A percentile compares a stretch with the other conserved stretches of the same genome.
Conservation (phyloP, 2,797 vertebrate species). For the Falco concolor region DNA sequence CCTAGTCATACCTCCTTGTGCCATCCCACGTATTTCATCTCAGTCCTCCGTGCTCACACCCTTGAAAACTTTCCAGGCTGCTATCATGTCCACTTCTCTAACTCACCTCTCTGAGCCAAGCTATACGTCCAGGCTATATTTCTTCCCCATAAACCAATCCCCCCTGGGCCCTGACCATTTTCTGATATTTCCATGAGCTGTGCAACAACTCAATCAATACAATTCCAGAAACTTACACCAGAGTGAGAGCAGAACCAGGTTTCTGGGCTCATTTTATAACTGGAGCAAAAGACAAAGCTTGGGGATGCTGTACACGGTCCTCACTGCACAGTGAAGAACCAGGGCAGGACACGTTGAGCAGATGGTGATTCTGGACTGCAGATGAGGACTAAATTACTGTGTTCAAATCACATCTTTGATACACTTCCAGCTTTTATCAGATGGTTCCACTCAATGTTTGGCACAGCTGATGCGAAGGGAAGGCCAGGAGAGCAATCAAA, state of each 20-base stretch:
- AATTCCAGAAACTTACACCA: background rate
- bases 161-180: background rate
- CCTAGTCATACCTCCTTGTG: background rate
- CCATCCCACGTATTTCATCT: background rate
- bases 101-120: background rate
- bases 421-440: slow-evolving; percentile 48
- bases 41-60: background rate
- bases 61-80: background rate
- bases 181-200: background rate
- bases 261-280: background rate
- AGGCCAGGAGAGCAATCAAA: slow-evolving; percentile 17
- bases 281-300: background rate
- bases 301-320: background rate
- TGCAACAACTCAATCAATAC: background rate
- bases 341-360: background rate
- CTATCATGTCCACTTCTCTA: background rate
- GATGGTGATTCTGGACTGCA: slow-evolving; percentile 29
- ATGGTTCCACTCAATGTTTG: slow-evolving; percentile 63
- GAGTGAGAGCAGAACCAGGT: background rate
- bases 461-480: background rate
- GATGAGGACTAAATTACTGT: background rate
- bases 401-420: slow-evolving; percentile 38
- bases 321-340: background rate
- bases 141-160: background rate
- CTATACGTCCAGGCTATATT: background rate